phyloP scores from a whole-genome alignment of 2,888 invertebrate species.

The Parnassius orleans region DNA sequence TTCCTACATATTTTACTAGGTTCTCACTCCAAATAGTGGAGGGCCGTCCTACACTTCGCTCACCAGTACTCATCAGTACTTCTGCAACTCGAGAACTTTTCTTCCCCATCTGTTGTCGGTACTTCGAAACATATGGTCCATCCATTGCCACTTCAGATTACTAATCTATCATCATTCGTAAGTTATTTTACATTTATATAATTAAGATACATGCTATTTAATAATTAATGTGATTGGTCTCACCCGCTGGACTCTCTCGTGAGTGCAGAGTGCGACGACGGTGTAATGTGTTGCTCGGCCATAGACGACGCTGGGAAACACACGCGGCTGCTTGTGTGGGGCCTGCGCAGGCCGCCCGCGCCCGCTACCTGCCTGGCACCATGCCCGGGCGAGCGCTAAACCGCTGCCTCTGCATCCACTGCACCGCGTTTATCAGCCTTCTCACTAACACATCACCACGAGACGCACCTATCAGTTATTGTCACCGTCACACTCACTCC shows the following conservation, averaged over 20 bases:
- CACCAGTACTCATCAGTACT: no score
- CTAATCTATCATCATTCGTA: no score
- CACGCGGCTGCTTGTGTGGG: conserved; percentile 79
- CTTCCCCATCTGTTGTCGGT: no score
- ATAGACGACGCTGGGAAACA: conserved; percentile 92
- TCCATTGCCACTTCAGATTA: no score
- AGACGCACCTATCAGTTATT: conserved; percentile 22
- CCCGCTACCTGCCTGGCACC: conserved; percentile 81
- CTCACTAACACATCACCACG: conserved; percentile 42
- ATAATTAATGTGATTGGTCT: conserved; percentile 28
- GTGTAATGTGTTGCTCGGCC: conserved; percentile 93
- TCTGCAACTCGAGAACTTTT: no score
- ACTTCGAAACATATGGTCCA: no score
- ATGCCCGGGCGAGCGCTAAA: conserved; percentile 74
- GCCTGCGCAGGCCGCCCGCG: conserved; percentile 80
- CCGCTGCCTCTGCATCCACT: conserved; percentile 68
- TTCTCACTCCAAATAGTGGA: no score
- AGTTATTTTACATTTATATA: no score
- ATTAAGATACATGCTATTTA: no score
- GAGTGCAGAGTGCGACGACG: conserved; percentile 87
- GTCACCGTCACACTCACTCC: conserved; percentile 42
- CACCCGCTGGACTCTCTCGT: conserved; percentile 84
- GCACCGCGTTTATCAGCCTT: conserved; percentile 44
- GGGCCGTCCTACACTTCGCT: no score
- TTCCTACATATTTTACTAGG: no score